Evolutionary conservation across 2,797 vertebrate species (phyloP).

Genomic region (Labroides dimidiatus): DNA sequence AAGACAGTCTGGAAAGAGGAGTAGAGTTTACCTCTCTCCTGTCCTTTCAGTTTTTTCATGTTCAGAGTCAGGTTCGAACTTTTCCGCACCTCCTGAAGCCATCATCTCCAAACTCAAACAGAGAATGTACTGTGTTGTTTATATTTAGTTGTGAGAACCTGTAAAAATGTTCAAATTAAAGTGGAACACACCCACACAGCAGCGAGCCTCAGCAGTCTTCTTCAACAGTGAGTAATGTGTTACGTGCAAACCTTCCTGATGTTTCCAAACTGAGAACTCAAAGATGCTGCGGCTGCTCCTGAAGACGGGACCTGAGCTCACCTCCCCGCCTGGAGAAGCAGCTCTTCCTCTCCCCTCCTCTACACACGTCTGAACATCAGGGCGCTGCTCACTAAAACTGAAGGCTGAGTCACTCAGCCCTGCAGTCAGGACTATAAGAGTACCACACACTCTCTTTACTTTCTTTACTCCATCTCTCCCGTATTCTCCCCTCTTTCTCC

Average conservation of each 20-base stretch:
- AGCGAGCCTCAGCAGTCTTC: background rate
- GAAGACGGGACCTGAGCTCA: background rate
- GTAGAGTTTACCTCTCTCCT: too few species aligned
- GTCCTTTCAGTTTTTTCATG: too few species aligned
- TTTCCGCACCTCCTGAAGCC: too few species aligned
- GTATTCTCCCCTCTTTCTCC: slow-evolving; percentile 7
- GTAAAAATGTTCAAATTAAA: too few species aligned
- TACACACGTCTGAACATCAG: background rate
- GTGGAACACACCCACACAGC: background rate
- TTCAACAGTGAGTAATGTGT: background rate
- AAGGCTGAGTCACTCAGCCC: slow-evolving; percentile 44
- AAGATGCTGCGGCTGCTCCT: background rate
- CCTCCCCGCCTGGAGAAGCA: background rate
- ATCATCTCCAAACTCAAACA: too few species aligned
- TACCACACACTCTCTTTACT: background rate
- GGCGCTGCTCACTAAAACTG: slow-evolving; percentile 1
- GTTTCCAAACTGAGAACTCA: background rate
- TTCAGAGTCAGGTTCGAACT: too few species aligned
- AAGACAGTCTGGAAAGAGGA: too few species aligned
- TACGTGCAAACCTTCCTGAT: background rate
- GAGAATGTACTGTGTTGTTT: too few species aligned
- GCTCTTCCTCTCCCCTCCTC: background rate
- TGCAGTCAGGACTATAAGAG: slow-evolving; percentile 36
- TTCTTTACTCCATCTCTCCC: background rate
- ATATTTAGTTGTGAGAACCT: too few species aligned